Evolutionary conservation across 1,140 invertebrate species (phyloP), one percentile per base, ranked within the genome.

Genomic region (Drosophila takahashii): DNA sequence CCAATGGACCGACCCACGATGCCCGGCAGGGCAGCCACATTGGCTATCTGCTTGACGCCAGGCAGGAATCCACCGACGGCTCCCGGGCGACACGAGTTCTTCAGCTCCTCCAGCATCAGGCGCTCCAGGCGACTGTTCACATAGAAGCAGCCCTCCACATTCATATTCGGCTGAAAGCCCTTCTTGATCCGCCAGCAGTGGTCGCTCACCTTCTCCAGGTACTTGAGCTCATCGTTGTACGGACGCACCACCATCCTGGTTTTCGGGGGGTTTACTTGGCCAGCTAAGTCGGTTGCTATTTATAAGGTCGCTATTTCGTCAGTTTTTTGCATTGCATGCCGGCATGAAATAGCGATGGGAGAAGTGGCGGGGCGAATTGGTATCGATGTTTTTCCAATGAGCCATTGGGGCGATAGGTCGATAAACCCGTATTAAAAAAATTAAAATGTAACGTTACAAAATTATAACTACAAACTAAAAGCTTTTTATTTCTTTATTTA

Each of bases 91-190:
- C 97, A 98, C 0, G 98, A 94, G 93, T 99, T 98, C 74, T 95
- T 94, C 45, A 99, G 93, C 91, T 99, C 99, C 60, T 99, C 98
- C 90, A 99, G 96, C 98, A 99, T 99, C 1, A 99, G 93, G 79
- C 96, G 96, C 92, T 99, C 98, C 60, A 99, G 93, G 27, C 95
- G 95, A 61, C 95, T 94, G 92, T 99, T 99, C 0, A 99, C 98
- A 93, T 99, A 99, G 93, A 99, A 99, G 13, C 98, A 93, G 32
- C 99, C 99, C 94, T 99, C 99, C 9, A 99, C 98, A 90, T 99
- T 99, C 99, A 99, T 99, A 81, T 99, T 99, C 1, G 98, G 98
- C 72, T 99, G 98, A 93, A 99, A 99, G 5, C 98, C 99, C 92
- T 98, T 99, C 92, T 99, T 99, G 65, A 99, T 99, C 90, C 94